Base-by-base conservation (phyloP, 2,888 invertebrate species). In the Cephus runcator region DNA sequence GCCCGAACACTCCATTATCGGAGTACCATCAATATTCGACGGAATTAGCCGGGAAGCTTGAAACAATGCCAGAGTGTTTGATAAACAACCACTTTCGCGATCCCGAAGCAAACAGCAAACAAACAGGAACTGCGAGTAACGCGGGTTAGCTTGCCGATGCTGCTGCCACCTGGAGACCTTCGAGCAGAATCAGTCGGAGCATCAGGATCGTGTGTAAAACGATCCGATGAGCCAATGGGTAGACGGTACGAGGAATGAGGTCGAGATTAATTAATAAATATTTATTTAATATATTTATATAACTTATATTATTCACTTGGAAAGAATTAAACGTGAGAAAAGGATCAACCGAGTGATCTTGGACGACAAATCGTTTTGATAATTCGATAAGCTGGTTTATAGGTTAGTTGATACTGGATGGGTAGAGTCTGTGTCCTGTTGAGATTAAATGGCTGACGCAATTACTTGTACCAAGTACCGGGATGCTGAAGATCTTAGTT, bases 371-470 rank as follows among this genome's bases (percentile, higher is more conserved):
- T 40, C 40, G 15, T 0, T 40, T 4, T 6, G 40, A 6, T 23
- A 40, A 40, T 15, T 40, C 40, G 0, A 40, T 1, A 40, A 23
- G 40, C 15, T 40, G 40, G 4, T 40, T 15, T 40, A 4, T 15
- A 40, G 15, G 40, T 40, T 40, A 40, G 4, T 1, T 40, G 15
- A 15, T 15, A 40, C 15, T 40, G 40, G 23, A 40, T 2, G 2
- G 40, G 23, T 40, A 1, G 12, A 12, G 40, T 23, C 4, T 6
- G 4, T 4, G 15, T 40, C 4, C 2, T 15, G 0, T 40, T 40
- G 71, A 81, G 83, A 87, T 87, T 85, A 85, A 87, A 85, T 12
- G 84, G 79, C 79, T 79, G 81, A 82, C 79, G 80, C 82, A 86
- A 85, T 83, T 83, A 82, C 84, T 77, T 81, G 79, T 34, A 69